Percentiles rank a stretch among this genome's conserved stretches.
phyloP scores from a whole-genome alignment of 2,888 invertebrate genomes.

The Schrankia costaestrigalis region DNA sequence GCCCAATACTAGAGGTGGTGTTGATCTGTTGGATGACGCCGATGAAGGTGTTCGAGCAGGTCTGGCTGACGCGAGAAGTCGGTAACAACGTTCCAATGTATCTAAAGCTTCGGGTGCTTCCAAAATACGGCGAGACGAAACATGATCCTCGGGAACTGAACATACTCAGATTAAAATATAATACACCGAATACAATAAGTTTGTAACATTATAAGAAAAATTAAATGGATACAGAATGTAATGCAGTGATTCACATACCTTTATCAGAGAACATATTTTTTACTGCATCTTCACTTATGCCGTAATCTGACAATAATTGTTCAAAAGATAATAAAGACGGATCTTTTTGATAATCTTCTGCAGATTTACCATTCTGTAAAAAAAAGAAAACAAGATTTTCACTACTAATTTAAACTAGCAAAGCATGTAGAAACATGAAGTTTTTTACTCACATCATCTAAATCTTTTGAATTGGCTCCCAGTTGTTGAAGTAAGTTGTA shows the following conservation, averaged over 20 bases:
- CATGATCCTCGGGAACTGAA: constrained; percentile 87
- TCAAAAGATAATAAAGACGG: constrained; percentile 85
- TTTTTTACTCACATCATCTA: constrained; percentile 86
- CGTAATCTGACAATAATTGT: constrained; percentile 84
- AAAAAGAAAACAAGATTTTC: too few relatives aligned
- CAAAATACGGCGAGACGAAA: constrained; percentile 86
- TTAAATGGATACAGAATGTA: neutral
- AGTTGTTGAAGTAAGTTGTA: constrained; percentile 91
- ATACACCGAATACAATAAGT: neutral
- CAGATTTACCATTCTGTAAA: constrained; percentile 86
- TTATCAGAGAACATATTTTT: constrained; percentile 88
- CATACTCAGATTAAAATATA: constrained; percentile 28
- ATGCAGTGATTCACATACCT: constrained; percentile 77
- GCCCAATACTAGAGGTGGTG: constrained; percentile 82
- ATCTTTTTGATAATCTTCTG: constrained; percentile 88
- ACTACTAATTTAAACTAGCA: too few relatives aligned
- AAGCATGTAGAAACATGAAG: neutral
- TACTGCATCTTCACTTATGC: constrained; percentile 83
- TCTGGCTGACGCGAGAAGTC: constrained; percentile 83
- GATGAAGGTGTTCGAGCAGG: constrained; percentile 80
- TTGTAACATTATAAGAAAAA: constrained; percentile 12
- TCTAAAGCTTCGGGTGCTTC: constrained; percentile 85
- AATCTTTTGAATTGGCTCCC: constrained; percentile 90
- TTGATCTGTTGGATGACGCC: constrained; percentile 79
- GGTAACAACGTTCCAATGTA: constrained; percentile 88